Evolutionary conservation across 2,113 vertebrate genomes (phyloP), one percentile per base, ranked within the genome.

Genomic region (Labeo catla): DNA sequence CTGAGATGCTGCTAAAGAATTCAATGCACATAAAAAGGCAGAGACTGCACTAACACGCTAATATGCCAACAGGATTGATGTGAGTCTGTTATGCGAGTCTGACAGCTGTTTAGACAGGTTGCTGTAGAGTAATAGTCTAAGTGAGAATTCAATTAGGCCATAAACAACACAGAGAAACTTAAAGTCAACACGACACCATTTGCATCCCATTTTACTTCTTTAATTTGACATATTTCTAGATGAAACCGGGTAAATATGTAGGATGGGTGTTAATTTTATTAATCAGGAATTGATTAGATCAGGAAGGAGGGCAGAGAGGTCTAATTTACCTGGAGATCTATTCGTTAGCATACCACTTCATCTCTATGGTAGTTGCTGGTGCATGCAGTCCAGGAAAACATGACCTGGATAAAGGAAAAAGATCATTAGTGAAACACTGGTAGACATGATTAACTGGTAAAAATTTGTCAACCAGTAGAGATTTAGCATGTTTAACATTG

Each of bases 21-120:
- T 82, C 81, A 66, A 82, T 12, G 81, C 63, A 82, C 81, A 82
- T 82, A 52, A 70, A 82, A 83, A 39, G n/a, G 34, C 15, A 54
- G 72, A 77, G 43, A 63, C 52, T 54, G 15, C 21, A 76, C 21
- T 43, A 19, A 39, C 19, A 72, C 47, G 43, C 63, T 72, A 83
- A 84, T 72, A 39, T 36, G 16, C 70, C 28, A 45, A 19, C 74
- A 81, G 84, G 79, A 86, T 28, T 76, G 47, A 81, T 76, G 39
- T 11, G 3, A 61, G 59, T 70, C 16, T 59, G 52, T 45, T 83
- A 54, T 65, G 76, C 3, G 61, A 76, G 61, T 82, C 61, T 70
- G 57, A 49, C 83, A 81, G 70, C 39, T 43, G 52, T 88, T 43
- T 47, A 83, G 43, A 16, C 79, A 63, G 43, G 23, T 63, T 45